Base-by-base conservation (phyloP, 2,888 invertebrate genomes). In the Phragmatobia fuliginosa region DNA sequence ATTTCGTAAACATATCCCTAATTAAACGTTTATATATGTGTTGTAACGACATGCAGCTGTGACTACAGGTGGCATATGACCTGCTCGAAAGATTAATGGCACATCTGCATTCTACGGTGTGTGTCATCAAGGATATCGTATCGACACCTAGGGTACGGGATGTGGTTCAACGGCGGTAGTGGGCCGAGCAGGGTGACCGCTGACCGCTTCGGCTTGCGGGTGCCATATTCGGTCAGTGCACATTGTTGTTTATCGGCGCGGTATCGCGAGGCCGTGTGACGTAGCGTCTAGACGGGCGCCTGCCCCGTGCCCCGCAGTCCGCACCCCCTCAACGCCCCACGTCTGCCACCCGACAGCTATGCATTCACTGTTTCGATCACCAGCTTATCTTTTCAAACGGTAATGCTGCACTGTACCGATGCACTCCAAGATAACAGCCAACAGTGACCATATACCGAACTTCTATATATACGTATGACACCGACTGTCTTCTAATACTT, bases 211-310 rank as follows among this genome's bases (percentile, higher is more conserved):
- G 85, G 86, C 87, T 88, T 87, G 87, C 88, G 91, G 90, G 91
- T 94, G 92, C 94, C 94, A 92, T 94, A 94, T 94, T 94, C 94
- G 94, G 94, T 94, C 94, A 94, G 92, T 94, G 94, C 93, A 94
- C 94, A 94, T 90, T 91, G 93, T 94, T 94, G 94, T 94, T 94
- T 94, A 94, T 94, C 93, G 94, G 94, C 94, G 95, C 95, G 92
- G 92, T 95, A 95, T 95, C 95, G 93, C 95, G 96, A 92, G 95
- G 95, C 95, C 96, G 96, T 90, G 95, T 95, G 95, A 96, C 96
- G 95, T 95, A 94, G 94, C 92, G 94, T 94, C 94, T 94, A 94
- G 94, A 94, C 94, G 91, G 87, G 87, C 88, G 85, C 86, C 86
- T 87, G 84, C 85, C 88, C 87, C 89, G 87, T 85, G 79, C 84